Evolutionary conservation across 2,888 invertebrate genomes (phyloP), one percentile per base, ranked within the genome.

Genomic region (Cecidostiba fungosa): DNA sequence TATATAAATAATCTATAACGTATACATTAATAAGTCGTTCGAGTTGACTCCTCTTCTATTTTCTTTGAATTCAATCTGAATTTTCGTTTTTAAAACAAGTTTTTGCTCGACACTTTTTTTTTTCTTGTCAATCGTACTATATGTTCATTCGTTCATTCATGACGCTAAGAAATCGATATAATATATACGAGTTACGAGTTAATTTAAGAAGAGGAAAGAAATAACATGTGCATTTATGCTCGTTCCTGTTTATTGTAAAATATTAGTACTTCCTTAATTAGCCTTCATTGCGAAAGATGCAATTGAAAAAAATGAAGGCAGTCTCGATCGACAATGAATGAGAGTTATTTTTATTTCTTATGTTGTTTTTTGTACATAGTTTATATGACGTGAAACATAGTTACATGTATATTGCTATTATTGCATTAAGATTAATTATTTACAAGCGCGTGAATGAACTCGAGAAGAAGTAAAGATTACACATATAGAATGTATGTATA

Each of bases 281-380:
- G 84, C 66, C 80, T 83, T 85, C 43, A 43, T 59, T 82, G 78
- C 50, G 69, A 84, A 76, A 82, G 72, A 16, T 76, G 50, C 72
- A 69, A 47, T 39, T 74, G 62, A 29, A 69, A 80, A 54, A 70
- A 59, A 39, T 36, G 77, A 79, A 87, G 77, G 73, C 43, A 85
- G 66, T 78, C 79, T 84, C 82, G 82, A 77, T 84, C 78, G 73
- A 84, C 70, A 86, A 12, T 70, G 74, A 62, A 77, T 87, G 83
- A 86, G 82, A 87, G 84, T 88, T 85, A 84, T 82, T 87, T 87
- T 88, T 87, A 87, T 89, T 87, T 85, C 78, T 85, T 89, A 82
- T 86, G 79, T 90, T 89, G 88, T 91, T 90, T 89, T 91, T 89
- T 92, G 92, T 92, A 92, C 89, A 92, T 92, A 92, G 89, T 91